Base-by-base conservation (phyloP, 2,113 vertebrate species). In the Aramus guarauna region DNA sequence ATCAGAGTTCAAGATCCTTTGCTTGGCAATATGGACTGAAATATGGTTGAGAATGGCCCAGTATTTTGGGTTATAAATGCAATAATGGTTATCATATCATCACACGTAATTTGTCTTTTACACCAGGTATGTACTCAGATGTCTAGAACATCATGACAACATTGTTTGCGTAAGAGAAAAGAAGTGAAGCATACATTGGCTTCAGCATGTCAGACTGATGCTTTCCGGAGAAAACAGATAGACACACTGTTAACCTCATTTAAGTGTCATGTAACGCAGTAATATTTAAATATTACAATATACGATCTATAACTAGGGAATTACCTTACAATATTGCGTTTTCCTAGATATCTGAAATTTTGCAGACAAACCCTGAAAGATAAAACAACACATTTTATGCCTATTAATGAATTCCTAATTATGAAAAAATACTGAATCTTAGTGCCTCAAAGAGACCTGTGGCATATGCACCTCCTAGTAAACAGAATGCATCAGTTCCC, bases 261-360 rank as follows among this genome's bases (percentile, higher is more conserved):
- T 34, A 88, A 64, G 4, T 23, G 12, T 41, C 45, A 69, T 11
- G 17, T 17, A 77, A 56, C 17, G 4, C 39, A 75, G 36, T 14
- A 78, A 45, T 48, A 60, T 72, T 62, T 66, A 72, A 88, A 79
- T 12, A 80, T 17, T 53, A 11, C 52, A 64, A 82, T 64, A 53
- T 56, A 21, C 19, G 39, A 16, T 55, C 47, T 15, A 24, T 11
- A 63, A 87, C 43, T 52, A 87, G 73, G 72, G 59, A 92, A 97
- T 98, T 98, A 99, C 99, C 99, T 99, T 96, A 99, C 98, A 91
- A 99, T 99, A 96, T 99, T 99, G 80, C 99, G 99, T 96, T 99
- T 99, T 77, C 99, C 99, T 24, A 99, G 97, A 78, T 99, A 99
- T 92, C 99, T 98, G 98, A 99, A 99, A 98, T 99, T 99, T 97